Base-by-base conservation (phyloP, 1,140 invertebrate genomes). In the Condylostylus longicornis region DNA sequence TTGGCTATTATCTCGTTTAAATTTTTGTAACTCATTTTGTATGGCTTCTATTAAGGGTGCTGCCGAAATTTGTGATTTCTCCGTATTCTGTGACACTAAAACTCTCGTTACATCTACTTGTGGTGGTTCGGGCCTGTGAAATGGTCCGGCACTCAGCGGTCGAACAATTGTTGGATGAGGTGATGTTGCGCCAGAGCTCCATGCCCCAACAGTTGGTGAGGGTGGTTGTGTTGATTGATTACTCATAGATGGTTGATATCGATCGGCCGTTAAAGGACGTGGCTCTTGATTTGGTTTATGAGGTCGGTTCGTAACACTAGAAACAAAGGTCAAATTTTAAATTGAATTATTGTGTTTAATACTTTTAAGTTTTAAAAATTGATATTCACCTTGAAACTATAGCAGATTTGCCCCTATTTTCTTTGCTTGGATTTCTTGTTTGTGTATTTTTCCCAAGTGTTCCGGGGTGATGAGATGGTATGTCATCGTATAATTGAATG, bases 1-100 rank as follows among this genome's bases (percentile, higher is more conserved):
- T n/a, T n/a, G n/a, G n/a, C n/a, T n/a, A n/a, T 48, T 38, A 23
- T 55, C 45, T 18, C 52, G 33, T 33, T 56, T 58, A 31, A 66
- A 71, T 43, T 64, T 69, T 21, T 65, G 63, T 17, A 77, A 54
- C 49, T 77, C 74, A 36, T 66, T 62, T 44, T 72, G 72, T 43
- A 77, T 75, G 33, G 71, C 71, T 42, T 66, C 61, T 40, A 77
- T 76, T 0, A 77, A 59, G 2, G 74, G 73, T 12, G 71, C 66
- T 3, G 72, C 71, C 5, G 38, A 41, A 19, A 42, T 19, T 12
- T 12, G 44, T 4, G 64, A 69, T 50, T 66, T 69, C 18, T 61
- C 48, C n/a, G 61, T 46, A 10, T 58, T 42, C 27, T 54, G 52
- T 30, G 50, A 42, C 5, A 52, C 37, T 4, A 64, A 45, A 15